A percentile compares a stretch with the other conserved stretches of the same genome.
These are phyloP conservation scores for Pterobdella sp. DNA, from an alignment of 2,888 invertebrate species.

Conservation along the genomic window DNA sequence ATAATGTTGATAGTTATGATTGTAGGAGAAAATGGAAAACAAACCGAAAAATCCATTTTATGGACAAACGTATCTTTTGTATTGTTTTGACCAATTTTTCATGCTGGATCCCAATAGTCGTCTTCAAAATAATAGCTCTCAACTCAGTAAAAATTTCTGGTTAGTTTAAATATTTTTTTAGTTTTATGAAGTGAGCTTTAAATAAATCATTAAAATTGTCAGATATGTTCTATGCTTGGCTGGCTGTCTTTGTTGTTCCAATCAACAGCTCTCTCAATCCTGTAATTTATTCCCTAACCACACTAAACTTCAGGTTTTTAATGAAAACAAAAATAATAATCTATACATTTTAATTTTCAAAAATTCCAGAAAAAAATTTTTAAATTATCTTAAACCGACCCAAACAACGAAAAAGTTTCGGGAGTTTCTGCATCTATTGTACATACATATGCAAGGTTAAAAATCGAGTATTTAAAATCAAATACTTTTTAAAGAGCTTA, in stretches of 20 bases:
- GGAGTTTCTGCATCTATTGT: too few relatives aligned
- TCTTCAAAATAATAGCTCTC: conserved; percentile 60
- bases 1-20: conserved; percentile 48
- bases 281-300: conserved; percentile 35
- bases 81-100: conserved; percentile 64
- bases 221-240: conserved; percentile 35
- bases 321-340: too few relatives aligned
- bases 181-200: neutral
- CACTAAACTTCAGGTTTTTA: conserved; percentile 29
- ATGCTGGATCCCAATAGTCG: conserved; percentile 66
- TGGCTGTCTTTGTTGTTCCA: conserved; percentile 34
- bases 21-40: neutral
- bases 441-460: too few relatives aligned
- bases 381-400: too few relatives aligned
- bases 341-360: too few relatives aligned
- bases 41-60: conserved; percentile 49
- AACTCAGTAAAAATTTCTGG: conserved; percentile 56
- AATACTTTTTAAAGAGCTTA: too few relatives aligned
- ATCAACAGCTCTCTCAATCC: conserved; percentile 37
- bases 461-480: too few relatives aligned
- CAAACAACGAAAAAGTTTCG: too few relatives aligned
- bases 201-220: conserved; percentile 1
- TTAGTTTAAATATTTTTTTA: conserved; percentile 40
- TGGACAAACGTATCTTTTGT: conserved; percentile 63
- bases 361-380: too few relatives aligned